These are phyloP conservation scores for Pseudorectes ferrugineus DNA, from an alignment of 2,113 vertebrate genomes.

Conservation along the genomic window DNA sequence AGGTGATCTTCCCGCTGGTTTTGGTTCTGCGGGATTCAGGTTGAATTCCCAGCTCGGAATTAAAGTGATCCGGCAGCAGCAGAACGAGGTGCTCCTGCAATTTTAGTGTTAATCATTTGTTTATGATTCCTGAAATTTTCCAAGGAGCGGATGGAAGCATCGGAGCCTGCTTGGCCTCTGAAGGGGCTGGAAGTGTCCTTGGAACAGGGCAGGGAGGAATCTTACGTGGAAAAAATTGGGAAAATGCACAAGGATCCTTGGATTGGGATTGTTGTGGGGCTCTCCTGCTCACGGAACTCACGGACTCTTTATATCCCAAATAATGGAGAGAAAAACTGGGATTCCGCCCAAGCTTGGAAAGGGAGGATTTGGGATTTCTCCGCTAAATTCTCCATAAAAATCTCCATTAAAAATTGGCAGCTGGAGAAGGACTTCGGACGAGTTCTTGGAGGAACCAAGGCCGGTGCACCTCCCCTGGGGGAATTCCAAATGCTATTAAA, in stretches of 20 bases:
- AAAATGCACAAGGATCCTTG: neutral
- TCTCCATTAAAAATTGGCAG: neutral
- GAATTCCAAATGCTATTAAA: too few species aligned
- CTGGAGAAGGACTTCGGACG: too few species aligned
- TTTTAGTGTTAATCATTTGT: neutral
- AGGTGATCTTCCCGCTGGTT: neutral
- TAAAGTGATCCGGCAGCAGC: neutral
- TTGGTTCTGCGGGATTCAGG: too few species aligned
- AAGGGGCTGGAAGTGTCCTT: neutral
- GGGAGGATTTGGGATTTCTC: neutral
- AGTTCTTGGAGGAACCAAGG: too few species aligned
- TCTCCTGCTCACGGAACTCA: neutral
- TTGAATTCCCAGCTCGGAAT: neutral
- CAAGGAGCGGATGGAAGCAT: neutral
- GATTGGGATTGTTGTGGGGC: neutral
- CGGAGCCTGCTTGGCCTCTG: neutral
- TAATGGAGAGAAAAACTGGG: neutral
- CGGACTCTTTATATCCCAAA: neutral
- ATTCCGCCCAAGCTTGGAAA: neutral
- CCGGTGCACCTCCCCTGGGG: too few species aligned
- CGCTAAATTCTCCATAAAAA: neutral
- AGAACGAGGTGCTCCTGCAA: neutral
- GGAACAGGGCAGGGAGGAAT: neutral
- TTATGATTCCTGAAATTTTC: neutral
- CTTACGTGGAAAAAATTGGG: fast-evolving